Evolutionary conservation across 1,140 invertebrate species (phyloP).

Genomic region (Drosophila rufa): DNA sequence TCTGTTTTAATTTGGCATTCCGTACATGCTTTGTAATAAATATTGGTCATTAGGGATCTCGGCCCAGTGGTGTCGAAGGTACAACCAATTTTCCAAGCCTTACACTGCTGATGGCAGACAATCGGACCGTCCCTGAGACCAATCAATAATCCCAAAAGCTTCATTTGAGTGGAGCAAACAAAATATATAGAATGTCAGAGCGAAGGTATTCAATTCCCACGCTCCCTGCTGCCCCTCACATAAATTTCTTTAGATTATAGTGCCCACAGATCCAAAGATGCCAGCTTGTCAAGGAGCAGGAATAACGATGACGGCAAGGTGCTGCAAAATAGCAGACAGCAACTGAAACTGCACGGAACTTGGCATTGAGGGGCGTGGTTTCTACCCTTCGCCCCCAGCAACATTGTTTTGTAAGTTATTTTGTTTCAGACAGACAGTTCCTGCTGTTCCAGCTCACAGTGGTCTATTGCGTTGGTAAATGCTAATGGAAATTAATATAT

Average conservation of each 20-base stretch:
- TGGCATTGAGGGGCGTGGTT: conserved; percentile 20
- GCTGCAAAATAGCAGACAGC: conserved; percentile 52
- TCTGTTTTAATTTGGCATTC: neutral
- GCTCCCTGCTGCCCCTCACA: conserved; percentile 18
- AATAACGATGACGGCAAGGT: conserved; percentile 61
- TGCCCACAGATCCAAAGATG: conserved; percentile 69
- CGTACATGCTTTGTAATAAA: neutral
- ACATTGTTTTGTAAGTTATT: conserved; percentile 83
- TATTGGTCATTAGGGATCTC: neutral
- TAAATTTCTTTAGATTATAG: conserved; percentile 71
- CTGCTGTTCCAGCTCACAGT: neutral
- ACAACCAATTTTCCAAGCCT: conserved; percentile 3
- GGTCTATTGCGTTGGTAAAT: neutral
- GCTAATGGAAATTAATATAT: too few species aligned
- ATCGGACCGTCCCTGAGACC: conserved; percentile 14
- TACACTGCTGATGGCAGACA: conserved; percentile 21
- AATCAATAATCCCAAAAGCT: conserved; percentile 54
- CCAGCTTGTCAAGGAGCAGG: conserved; percentile 63
- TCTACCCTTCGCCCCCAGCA: conserved; percentile 3
- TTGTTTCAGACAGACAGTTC: conserved; percentile 79
- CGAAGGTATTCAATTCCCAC: conserved; percentile 26
- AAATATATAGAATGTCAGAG: conserved; percentile 56
- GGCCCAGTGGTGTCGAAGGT: neutral
- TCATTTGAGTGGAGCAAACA: conserved; percentile 68
- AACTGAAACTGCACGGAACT: conserved; percentile 47